A percentile compares a stretch with the other conserved stretches of the same genome.
Evolutionary conservation across 2,888 invertebrate genomes (phyloP).

Genomic region (Clunio marinus): DNA sequence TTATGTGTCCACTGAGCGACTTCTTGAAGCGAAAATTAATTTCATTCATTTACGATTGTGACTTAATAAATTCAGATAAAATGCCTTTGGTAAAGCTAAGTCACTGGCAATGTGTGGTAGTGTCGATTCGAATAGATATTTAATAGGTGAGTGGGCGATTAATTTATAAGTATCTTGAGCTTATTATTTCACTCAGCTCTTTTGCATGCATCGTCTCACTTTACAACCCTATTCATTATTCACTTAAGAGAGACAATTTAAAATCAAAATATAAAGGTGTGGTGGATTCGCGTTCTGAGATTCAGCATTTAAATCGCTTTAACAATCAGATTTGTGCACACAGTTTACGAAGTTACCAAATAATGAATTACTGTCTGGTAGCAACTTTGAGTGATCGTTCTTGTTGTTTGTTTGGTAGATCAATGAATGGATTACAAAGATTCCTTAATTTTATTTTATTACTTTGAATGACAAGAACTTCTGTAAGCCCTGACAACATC

Average conservation of each 20-base stretch:
- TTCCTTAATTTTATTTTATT: neutral
- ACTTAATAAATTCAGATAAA: constrained; percentile 32
- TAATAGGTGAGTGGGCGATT: constrained; percentile 37
- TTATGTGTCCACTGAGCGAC: neutral
- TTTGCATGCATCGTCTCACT: constrained; percentile 17
- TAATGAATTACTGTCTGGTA: constrained; percentile 5
- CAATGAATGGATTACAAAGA: neutral
- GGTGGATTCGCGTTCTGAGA: constrained; percentile 21
- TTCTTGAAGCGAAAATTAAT: constrained; percentile 25
- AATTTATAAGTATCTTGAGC: constrained; percentile 23
- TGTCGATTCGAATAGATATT: constrained; percentile 27
- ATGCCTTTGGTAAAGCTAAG: neutral
- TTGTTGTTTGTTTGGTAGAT: neutral
- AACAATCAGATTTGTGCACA: constrained; percentile 27
- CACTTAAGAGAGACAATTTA: neutral
- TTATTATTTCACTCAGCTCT: constrained; percentile 21
- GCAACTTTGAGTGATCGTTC: neutral
- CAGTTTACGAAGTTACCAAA: neutral
- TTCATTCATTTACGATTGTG: constrained; percentile 30
- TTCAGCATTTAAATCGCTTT: neutral
- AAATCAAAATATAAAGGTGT: constrained; percentile 29
- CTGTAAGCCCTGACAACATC: constrained; percentile 1
- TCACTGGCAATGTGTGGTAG: neutral
- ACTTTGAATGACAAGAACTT: no score
- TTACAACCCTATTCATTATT: neutral